Conservation (phyloP, 2,797 vertebrate genomes). For the Chaenodraco wilsoni region DNA sequence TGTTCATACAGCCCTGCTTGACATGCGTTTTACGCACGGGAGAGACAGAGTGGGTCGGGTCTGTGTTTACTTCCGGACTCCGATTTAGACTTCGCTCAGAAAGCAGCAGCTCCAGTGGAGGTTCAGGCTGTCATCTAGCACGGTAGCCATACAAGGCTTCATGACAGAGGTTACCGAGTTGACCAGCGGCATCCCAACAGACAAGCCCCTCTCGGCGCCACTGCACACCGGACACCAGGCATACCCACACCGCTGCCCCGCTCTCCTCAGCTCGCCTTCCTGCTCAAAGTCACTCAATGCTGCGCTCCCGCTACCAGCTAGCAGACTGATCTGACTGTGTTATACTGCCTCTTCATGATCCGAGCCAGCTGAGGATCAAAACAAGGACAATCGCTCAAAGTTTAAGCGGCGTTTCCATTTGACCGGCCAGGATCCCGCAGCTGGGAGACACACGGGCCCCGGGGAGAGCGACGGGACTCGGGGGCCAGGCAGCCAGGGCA, state of each 20-base stretch:
- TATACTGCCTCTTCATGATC: slow-evolving; percentile 57
- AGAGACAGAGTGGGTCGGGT: slow-evolving; percentile 71
- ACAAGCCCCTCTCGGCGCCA: slow-evolving; percentile 45
- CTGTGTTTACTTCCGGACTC: slow-evolving; percentile 96
- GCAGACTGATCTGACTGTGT: slow-evolving; percentile 58
- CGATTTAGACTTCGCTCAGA: slow-evolving; percentile 69
- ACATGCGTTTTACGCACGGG: slow-evolving; percentile 70
- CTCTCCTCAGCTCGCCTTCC: slow-evolving; percentile 48
- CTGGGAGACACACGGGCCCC: slow-evolving; percentile 56
- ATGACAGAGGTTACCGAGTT: slow-evolving; percentile 77
- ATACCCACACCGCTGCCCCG: slow-evolving; percentile 34
- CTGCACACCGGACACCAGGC: slow-evolving; percentile 47
- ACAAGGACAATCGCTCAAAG: slow-evolving; percentile 71
- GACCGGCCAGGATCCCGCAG: slow-evolving; percentile 44
- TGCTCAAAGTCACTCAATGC: slow-evolving; percentile 73
- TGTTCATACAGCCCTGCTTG: slow-evolving; percentile 38
- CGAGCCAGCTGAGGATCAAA: slow-evolving; percentile 70
- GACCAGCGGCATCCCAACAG: slow-evolving; percentile 54
- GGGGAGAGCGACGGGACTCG: slow-evolving; percentile 58
- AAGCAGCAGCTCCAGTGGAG: slow-evolving; percentile 69
- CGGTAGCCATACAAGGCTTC: slow-evolving; percentile 71
- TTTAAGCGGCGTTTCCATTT: slow-evolving; percentile 54
- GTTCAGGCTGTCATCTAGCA: slow-evolving; percentile 62
- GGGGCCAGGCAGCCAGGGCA: slow-evolving; percentile 56
- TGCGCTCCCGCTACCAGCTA: slow-evolving; percentile 62